Evolutionary conservation across 2,113 vertebrate species (phyloP), one percentile per base, ranked within the genome.

Genomic region (Rhea pennata): DNA sequence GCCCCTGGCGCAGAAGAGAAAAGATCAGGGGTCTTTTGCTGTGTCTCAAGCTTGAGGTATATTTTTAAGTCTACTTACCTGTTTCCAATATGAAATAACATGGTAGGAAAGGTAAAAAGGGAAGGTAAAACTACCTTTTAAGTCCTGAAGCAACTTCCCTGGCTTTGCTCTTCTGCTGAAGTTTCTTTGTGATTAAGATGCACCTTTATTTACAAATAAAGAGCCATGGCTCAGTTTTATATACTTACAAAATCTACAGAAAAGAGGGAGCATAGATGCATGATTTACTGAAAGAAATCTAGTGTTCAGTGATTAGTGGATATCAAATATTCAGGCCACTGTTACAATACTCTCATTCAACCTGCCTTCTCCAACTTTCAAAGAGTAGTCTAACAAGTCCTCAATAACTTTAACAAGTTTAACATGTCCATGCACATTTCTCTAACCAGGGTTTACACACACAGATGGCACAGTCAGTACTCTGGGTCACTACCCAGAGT

Each of bases 221-320:
- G 64, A 76, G 31, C 31, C 33, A 16, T 0, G 0, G 5, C 31
- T 67, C 67, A 2, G 0, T 19, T 88, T 64, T 39, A 74, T 5
- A 31, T 19, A 66, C 14, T 65, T 46, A 48, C 31, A 70, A 78
- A 71, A 51, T 14, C 27, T n/a, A 67, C n/a, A 81, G 89, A 59
- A 78, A 58, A 84, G 54, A 8, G 92, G 70, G 39, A 79, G 39
- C 51, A 65, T 16, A 36, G 54, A 66, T 4, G 44, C 29, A 50
- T 0, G 1, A 74, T 44, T 56, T 73, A 15, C 69, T 59, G 46
- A 81, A 78, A 14, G 51, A 82, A 79, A 59, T 29, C 50, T 33
- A 40, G 70, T 48, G 46, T 54, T 51, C 8, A 56, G 66, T 42
- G 66, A 86, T 53, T 40, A 75, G 81, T 2, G 16, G 88, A 0